A percentile compares a stretch with the other conserved stretches of the same genome.
Evolutionary conservation across 53 echinoderm and acorn worm genomes (phyloP).

Genomic region (Crossaster papposus): DNA sequence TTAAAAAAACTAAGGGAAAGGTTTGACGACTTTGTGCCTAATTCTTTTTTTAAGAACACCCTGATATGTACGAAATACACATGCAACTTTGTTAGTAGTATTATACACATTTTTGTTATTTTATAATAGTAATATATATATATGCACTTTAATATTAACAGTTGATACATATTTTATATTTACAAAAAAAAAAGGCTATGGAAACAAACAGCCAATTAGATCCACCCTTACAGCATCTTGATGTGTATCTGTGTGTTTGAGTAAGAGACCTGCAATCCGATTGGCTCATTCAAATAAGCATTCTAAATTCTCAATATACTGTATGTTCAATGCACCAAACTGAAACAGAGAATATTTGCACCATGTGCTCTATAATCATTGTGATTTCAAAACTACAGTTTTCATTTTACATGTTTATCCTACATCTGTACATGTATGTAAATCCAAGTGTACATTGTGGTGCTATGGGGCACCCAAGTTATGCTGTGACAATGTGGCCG

Average conservation of each 20-base stretch:
- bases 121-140: constrained; percentile 25
- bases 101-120: constrained; percentile 44
- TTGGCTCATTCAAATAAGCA: background rate
- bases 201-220: constrained; percentile 54
- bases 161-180: constrained; percentile 40
- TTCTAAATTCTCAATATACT: background rate
- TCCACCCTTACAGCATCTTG: background rate
- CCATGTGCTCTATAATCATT: too few relatives aligned
- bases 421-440: background rate
- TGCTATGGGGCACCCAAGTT: too few relatives aligned
- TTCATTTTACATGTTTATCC: background rate
- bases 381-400: background rate
- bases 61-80: constrained; percentile 40
- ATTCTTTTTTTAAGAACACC: constrained; percentile 9
- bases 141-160: constrained; percentile 56
- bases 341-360: background rate
- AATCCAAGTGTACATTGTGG: background rate
- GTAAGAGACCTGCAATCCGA: constrained; percentile 17
- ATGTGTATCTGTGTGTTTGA: background rate
- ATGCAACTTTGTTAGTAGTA: constrained; percentile 60
- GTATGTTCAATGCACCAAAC: background rate
- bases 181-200: constrained; percentile 16
- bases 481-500: too few relatives aligned
- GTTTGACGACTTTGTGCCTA: background rate
- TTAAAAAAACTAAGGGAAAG: background rate